Evolutionary conservation across 2,797 vertebrate genomes (phyloP).

Genomic region (Myiotriccus ornatus): DNA sequence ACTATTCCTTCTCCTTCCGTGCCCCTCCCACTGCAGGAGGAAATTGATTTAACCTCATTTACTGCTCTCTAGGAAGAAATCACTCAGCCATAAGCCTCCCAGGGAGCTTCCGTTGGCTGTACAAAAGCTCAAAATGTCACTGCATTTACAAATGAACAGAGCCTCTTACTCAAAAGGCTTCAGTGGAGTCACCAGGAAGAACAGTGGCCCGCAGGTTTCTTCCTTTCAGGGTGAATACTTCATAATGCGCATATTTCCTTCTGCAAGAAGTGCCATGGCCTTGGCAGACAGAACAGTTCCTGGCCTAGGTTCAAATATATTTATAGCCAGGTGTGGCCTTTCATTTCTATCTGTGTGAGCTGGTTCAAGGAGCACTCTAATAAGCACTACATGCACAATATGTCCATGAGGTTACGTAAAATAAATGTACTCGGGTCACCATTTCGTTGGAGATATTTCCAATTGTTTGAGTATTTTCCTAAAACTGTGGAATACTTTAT

Average conservation of each 20-base stretch:
- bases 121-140: constrained; percentile 77
- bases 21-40: neutral
- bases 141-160: constrained; percentile 70
- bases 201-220: neutral
- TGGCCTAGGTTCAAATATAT: neutral
- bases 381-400: neutral
- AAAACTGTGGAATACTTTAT: neutral
- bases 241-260: constrained; percentile 22
- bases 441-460: neutral
- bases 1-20: neutral
- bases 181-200: neutral
- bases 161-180: constrained; percentile 52
- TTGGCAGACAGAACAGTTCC: neutral
- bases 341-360: neutral
- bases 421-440: neutral
- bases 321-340: neutral
- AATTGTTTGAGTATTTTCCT: neutral
- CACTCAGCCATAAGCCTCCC: constrained; percentile 63
- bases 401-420: neutral
- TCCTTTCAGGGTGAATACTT: constrained; percentile 1
- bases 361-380: neutral
- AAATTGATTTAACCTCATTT: constrained; percentile 72
- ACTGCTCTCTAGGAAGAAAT: constrained; percentile 70
- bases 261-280: neutral
- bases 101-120: constrained; percentile 47